These are phyloP conservation scores for Deroplatys truncata DNA, from an alignment of 2,888 invertebrate species.

Conservation along the genomic window DNA sequence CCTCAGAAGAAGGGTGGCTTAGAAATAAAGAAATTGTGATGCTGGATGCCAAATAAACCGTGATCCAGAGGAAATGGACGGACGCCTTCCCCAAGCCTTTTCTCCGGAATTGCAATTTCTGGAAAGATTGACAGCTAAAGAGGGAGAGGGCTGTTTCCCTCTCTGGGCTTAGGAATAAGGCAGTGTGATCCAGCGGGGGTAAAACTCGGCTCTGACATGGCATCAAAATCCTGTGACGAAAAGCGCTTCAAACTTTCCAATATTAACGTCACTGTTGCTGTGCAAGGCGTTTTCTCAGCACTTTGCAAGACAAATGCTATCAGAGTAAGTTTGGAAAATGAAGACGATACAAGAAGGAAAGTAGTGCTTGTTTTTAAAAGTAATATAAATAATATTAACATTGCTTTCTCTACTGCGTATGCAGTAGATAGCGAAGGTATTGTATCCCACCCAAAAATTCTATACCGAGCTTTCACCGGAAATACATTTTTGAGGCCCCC, in stretches of 20 bases:
- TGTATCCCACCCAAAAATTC: too few relatives aligned
- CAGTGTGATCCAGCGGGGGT: not conserved
- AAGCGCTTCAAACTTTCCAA: not conserved
- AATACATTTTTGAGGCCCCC: too few relatives aligned
- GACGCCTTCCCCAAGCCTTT: not conserved
- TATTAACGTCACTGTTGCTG: not conserved
- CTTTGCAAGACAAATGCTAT: not conserved
- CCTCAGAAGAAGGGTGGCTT: not conserved
- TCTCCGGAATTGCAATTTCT: slow-evolving; percentile 6
- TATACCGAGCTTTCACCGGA: too few relatives aligned
- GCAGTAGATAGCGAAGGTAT: too few relatives aligned
- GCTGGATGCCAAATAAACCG: not conserved
- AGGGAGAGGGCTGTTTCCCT: not conserved
- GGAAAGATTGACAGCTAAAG: slow-evolving; percentile 13
- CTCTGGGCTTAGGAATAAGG: not conserved
- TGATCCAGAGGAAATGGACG: not conserved
- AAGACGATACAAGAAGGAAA: too few relatives aligned
- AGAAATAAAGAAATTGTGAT: not conserved
- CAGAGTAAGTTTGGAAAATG: too few relatives aligned
- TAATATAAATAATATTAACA: too few relatives aligned
- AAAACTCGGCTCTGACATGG: not conserved
- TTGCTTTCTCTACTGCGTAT: too few relatives aligned
- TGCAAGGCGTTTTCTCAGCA: not conserved
- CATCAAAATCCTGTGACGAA: not conserved
- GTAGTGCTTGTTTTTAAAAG: too few relatives aligned